Percentiles rank a stretch among this genome's conserved stretches.
These are phyloP conservation scores for Castor canadensis DNA, from an alignment of 2,113 vertebrate species.

Conservation along the genomic window DNA sequence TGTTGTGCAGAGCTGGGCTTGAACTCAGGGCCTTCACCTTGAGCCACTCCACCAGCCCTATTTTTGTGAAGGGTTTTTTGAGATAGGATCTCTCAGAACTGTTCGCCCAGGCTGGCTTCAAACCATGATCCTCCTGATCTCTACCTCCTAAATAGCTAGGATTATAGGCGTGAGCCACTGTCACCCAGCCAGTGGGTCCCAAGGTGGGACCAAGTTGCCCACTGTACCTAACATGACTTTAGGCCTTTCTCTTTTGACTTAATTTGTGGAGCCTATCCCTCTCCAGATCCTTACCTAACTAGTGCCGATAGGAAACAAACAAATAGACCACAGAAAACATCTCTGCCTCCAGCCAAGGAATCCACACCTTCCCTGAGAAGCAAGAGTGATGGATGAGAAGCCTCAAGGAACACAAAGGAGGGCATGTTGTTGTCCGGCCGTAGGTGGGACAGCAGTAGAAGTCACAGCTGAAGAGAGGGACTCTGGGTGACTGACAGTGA, in stretches of 20 bases:
- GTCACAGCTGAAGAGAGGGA: not conserved
- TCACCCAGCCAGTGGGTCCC: too few species aligned
- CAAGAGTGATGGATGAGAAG: not conserved
- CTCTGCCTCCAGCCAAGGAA: not conserved
- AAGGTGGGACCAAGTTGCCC: not conserved
- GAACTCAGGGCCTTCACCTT: too few species aligned
- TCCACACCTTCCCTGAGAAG: not conserved
- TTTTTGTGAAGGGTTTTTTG: too few species aligned
- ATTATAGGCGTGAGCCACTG: too few species aligned
- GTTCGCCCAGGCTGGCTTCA: too few species aligned
- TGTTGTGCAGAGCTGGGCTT: too few species aligned
- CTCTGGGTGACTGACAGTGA: not conserved
- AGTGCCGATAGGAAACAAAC: not conserved
- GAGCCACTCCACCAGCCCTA: too few species aligned
- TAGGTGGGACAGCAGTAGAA: not conserved
- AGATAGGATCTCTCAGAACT: too few species aligned
- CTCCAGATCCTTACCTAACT: accelerated
- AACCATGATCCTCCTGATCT: too few species aligned
- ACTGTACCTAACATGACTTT: not conserved
- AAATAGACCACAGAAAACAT: not conserved
- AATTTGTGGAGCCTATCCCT: not conserved
- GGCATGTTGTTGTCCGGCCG: too few species aligned
- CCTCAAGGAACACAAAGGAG: not conserved
- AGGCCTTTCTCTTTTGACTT: not conserved
- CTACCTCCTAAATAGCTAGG: too few species aligned